These are phyloP conservation scores for Hypotaenidia okinawae DNA, from an alignment of 2,797 vertebrate genomes.

Conservation along the genomic window DNA sequence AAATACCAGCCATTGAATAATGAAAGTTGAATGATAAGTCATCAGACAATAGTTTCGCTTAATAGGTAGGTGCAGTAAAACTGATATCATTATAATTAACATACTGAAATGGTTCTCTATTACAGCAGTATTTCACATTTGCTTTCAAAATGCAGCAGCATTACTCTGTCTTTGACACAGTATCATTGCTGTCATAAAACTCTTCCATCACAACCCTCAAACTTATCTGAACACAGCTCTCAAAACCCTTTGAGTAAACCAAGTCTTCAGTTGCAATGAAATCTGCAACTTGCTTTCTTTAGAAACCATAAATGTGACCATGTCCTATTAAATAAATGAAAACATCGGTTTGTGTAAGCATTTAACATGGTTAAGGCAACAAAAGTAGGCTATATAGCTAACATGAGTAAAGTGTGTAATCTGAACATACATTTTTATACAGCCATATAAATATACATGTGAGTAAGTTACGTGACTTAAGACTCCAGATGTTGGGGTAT, in stretches of 20 bases:
- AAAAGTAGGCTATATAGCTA: not conserved
- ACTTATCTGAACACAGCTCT: not conserved
- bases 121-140: not conserved
- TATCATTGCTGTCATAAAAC: not conserved
- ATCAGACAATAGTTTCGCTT: not conserved
- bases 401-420: not conserved
- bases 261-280: not conserved
- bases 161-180: not conserved
- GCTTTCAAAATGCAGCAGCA: not conserved
- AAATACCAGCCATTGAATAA: not conserved
- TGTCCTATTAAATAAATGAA: not conserved
- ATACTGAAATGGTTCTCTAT: not conserved
- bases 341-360: not conserved
- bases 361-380: not conserved
- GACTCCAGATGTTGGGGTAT: not conserved
- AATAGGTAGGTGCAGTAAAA: not conserved
- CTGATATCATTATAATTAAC: not conserved
- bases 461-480: not conserved
- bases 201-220: not conserved
- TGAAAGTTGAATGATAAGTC: not conserved
- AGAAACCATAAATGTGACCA: not conserved
- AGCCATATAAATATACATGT: no score
- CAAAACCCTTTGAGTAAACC: not conserved
- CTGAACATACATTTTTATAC: not conserved
- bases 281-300: not conserved